Evolutionary conservation across 1,140 invertebrate species (phyloP).

Genomic region (Drosophila biarmipes): DNA sequence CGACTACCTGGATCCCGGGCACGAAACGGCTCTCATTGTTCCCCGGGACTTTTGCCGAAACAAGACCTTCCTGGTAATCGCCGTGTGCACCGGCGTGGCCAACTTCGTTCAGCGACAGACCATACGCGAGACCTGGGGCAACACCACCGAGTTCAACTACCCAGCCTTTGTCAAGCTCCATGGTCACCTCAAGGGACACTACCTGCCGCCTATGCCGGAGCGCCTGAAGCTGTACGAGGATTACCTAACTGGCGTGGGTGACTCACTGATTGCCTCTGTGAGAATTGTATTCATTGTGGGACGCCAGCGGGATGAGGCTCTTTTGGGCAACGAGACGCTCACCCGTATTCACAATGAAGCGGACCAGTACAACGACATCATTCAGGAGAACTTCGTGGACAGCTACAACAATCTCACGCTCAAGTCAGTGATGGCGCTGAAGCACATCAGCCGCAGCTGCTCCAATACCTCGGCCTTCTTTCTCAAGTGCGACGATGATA

Average conservation of each 20-base stretch:
- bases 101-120: conserved; percentile 88
- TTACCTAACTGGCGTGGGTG: conserved; percentile 42
- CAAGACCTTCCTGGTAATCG: conserved; percentile 88
- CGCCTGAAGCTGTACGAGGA: conserved; percentile 56
- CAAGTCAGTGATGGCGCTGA: conserved; percentile 94
- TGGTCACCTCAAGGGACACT: conserved; percentile 56
- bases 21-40: conserved; percentile 88
- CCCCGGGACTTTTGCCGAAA: conserved; percentile 87
- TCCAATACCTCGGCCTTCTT: conserved; percentile 87
- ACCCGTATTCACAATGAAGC: conserved; percentile 62
- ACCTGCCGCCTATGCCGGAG: conserved; percentile 45
- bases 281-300: conserved; percentile 73
- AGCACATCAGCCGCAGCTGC: conserved; percentile 90
- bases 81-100: conserved; percentile 89
- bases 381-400: conserved; percentile 95
- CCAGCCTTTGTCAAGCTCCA: conserved; percentile 81
- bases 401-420: conserved; percentile 96
- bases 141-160: conserved; percentile 86
- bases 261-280: conserved; percentile 39
- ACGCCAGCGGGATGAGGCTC: conserved; percentile 48
- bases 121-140: conserved; percentile 93
- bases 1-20: conserved; percentile 89
- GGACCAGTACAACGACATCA: conserved; percentile 89
- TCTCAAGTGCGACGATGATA: conserved; percentile 94
- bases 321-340: conserved; percentile 66